Evolutionary conservation across 2,113 vertebrate species (phyloP), one percentile per base, ranked within the genome.

Genomic region (Echinops telfairi): DNA sequence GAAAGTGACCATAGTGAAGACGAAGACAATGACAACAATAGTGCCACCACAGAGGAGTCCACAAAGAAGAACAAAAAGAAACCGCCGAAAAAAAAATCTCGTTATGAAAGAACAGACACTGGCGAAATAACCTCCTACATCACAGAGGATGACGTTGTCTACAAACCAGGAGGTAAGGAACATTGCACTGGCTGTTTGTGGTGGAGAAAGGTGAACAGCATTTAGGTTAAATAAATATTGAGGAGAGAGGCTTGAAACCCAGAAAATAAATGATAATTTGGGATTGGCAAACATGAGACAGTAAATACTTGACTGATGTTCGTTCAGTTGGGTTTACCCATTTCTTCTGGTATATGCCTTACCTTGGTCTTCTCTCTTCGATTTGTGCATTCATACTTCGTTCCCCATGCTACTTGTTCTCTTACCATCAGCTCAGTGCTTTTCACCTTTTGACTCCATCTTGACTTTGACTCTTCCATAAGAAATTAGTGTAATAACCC

Each of bases 1-100:
- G 99, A 99, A 97, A 99, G 99, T 1, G 99, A 99, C n/a, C 99
- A 99, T 96, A 99, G 99, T 0, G 99, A 99, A 38, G 99, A 99
- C 0, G 99, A 99, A 95, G 99, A 99, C 98, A 99, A 99, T 19
- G 99, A 99, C 95, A 99, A 99, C 83, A 98, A 98, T 83, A 98
- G 99, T 29, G 98, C 98, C 95, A 98, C 98, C 62, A 98, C 98
- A 0, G 99, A 99, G 98, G 99, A 99, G 96, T 98, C 98, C 79
- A 98, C 98, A 0, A 99, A 99, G 97, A 99, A 99, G 86, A 99
- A 98, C 97, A 99, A 99, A 36, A 99, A 99, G 98, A 99, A 99
- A 91, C 98, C 98, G 2, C 99, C 99, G 3, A 99, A 99, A 97
- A 99, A 99, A 97, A 99, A 99, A 81, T 99, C 99, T 0, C 99